Evolutionary conservation across 2,797 vertebrate species (phyloP).

Genomic region (Sciurus vulgaris): DNA sequence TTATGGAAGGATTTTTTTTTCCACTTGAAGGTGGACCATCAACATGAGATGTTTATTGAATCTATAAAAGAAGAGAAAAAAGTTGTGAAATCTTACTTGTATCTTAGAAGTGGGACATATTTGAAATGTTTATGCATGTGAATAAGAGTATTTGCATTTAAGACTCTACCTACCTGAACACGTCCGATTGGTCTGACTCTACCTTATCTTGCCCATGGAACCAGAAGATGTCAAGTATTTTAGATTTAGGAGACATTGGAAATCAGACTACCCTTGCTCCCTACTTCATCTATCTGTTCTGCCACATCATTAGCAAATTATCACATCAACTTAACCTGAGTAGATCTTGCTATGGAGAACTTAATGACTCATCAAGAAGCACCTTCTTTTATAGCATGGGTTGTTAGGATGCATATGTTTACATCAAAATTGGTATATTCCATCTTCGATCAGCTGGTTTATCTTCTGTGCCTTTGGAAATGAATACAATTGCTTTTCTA

Average conservation of each 20-base stretch:
- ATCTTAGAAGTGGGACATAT: neutral
- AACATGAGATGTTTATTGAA: neutral
- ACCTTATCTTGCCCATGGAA: neutral
- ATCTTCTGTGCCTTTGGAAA: neutral
- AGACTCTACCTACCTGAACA: neutral
- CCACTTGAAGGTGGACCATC: slow-evolving; percentile 52
- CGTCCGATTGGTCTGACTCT: neutral
- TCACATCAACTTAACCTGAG: neutral
- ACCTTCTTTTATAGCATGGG: neutral
- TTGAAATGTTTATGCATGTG: neutral
- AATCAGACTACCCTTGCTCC: neutral
- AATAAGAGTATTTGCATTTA: neutral
- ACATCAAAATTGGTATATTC: neutral
- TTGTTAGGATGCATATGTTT: neutral
- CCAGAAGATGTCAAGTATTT: neutral
- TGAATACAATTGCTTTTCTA: neutral
- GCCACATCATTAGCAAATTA: neutral
- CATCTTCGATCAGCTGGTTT: neutral
- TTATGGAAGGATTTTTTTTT: slow-evolving; percentile 69
- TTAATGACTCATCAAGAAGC: neutral
- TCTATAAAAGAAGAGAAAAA: neutral
- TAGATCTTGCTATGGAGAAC: neutral
- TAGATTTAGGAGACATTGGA: neutral
- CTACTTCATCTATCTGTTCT: neutral
- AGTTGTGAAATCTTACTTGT: neutral